Evolutionary conservation across 2,888 invertebrate genomes (phyloP), one percentile per base, ranked within the genome.

Genomic region (Lasioglossum vierecki): DNA sequence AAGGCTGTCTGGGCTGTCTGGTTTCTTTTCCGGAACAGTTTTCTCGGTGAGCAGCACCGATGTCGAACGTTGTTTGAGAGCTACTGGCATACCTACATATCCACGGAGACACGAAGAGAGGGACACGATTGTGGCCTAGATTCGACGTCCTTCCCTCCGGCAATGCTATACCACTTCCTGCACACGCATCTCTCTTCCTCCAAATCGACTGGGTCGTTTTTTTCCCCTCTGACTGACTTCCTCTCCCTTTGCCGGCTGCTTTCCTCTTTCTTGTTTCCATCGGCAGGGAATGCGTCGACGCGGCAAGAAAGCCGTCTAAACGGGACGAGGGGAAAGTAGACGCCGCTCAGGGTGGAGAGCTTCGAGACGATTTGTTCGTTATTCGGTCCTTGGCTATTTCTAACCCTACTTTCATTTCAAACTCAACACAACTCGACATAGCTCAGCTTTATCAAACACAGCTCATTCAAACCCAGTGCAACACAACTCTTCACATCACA

Each of bases 71-170:
- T 4, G 39, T 53, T 77, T 60, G 85, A 75, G 80, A 78, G 63
- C 76, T 74, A 41, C 57, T 72, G 72, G 30, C 26, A n/a, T 57
- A 49, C 73, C 88, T 74, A 77, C 68, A 73, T 70, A 75, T 84
- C 60, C 13, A 11, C 63, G 49, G 44, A 77, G 71, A 78, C 78
- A 83, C 15, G 75, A 76, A 75, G 78, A 71, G 83, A 80, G 75
- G 79, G 79, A 83, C 84, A 75, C 84, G 89, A 90, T 89, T 88
- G 89, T 91, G 93, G 90, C 94, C 94, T 94, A 94, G 93, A 93
- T 95, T 93, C 90, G 91, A 88, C 94, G 94, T 94, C 94, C 94
- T 95, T 95, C 95, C 94, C 94, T 91, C 90, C 93, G 94, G 94
- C 94, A 94, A 94, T 95, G 93, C 91, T 94, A 91, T 90, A 89